Conservation (phyloP, 2,113 vertebrate species). For the Procavia capensis region DNA sequence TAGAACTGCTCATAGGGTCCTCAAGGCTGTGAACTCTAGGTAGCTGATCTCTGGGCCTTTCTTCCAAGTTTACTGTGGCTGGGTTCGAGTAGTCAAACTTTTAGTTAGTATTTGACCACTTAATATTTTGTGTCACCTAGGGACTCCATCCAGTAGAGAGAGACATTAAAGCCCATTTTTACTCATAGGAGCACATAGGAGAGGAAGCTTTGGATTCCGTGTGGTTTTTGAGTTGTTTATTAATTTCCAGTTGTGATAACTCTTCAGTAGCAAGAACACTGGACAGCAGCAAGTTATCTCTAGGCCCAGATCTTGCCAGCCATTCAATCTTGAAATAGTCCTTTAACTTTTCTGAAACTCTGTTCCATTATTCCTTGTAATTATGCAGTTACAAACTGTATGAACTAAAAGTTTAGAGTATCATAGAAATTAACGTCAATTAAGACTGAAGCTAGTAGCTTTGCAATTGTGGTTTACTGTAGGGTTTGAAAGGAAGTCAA, state of each 20-base stretch:
- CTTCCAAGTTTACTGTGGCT: not conserved
- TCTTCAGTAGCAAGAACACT: not conserved
- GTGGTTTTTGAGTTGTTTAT: not conserved
- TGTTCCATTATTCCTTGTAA: not conserved
- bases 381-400: not conserved
- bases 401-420: not conserved
- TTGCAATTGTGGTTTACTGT: not conserved
- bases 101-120: not conserved
- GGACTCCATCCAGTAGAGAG: not conserved
- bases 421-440: not conserved
- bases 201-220: not conserved
- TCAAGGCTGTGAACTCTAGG: not conserved
- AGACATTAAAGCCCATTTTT: not conserved
- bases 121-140: not conserved
- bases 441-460: not conserved
- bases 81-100: not conserved
- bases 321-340: not conserved
- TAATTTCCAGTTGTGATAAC: not conserved
- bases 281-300: not conserved
- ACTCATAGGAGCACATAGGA: not conserved
- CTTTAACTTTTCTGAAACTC: not conserved
- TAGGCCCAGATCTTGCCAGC: not conserved
- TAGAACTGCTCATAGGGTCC: not conserved
- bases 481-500: constrained; percentile 8
- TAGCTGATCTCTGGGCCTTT: not conserved